Evolutionary conservation across 1,140 invertebrate species (phyloP).

Genomic region (Paraescarpia echinospica): DNA sequence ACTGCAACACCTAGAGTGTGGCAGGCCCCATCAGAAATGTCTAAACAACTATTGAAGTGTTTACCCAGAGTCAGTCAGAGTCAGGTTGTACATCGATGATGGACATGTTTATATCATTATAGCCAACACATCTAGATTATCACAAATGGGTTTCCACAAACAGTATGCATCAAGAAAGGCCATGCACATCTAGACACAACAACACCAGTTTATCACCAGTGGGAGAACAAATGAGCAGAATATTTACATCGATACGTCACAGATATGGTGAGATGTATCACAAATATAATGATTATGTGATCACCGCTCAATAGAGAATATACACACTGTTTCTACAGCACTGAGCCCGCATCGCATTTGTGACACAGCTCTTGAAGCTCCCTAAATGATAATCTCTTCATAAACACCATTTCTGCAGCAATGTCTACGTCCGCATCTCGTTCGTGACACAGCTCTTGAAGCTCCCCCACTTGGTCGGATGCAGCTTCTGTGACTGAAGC

Average conservation of each 20-base stretch:
- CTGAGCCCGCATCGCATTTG: background rate
- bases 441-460: background rate
- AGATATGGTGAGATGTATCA: background rate
- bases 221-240: background rate
- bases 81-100: too few relatives aligned
- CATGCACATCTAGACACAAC: background rate
- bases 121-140: background rate
- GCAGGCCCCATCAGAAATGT: too few relatives aligned
- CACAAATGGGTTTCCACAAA: background rate
- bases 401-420: background rate
- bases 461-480: background rate
- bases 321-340: background rate
- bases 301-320: background rate
- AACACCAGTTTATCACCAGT: background rate
- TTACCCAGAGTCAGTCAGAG: background rate
- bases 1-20: background rate
- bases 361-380: conserved; percentile 3
- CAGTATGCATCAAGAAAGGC: background rate
- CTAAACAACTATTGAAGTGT: background rate
- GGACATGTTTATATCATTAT: background rate
- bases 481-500: background rate
- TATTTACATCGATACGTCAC: background rate
- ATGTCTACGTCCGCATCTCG: background rate
- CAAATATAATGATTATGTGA: background rate
- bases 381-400: too few relatives aligned